Percentiles rank a stretch among this genome's conserved stretches.
phyloP scores from a whole-genome alignment of 2,797 vertebrate genomes.

The Cossypha caffra region DNA sequence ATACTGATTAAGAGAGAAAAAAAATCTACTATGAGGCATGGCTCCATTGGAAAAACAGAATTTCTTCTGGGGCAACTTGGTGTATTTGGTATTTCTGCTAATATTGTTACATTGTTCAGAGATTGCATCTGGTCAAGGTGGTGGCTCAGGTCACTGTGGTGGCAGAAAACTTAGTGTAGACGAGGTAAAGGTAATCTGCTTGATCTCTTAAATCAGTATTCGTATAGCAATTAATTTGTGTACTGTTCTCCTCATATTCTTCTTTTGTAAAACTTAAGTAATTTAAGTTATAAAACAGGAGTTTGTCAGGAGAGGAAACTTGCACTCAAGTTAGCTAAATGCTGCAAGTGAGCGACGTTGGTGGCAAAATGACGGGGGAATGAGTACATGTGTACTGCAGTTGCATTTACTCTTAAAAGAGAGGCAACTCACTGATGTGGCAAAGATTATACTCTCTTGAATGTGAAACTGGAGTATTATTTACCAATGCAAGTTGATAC shows the following conservation, averaged over 20 bases:
- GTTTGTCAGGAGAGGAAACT: background rate
- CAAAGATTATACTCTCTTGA: background rate
- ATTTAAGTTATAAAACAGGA: rapidly evolving
- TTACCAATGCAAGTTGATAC: background rate
- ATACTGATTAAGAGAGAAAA: background rate
- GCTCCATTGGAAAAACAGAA: background rate
- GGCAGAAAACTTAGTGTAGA: background rate
- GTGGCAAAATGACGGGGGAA: background rate
- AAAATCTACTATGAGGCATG: background rate
- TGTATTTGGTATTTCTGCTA: background rate
- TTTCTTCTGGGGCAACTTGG: background rate
- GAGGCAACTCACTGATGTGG: background rate
- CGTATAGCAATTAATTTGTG: rapidly evolving
- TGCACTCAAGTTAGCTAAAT: background rate
- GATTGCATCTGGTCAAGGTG: background rate
- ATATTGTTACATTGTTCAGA: background rate
- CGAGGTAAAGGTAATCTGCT: background rate
- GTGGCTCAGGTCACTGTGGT: background rate
- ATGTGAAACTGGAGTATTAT: background rate
- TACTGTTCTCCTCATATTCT: background rate
- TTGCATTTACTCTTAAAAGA: background rate
- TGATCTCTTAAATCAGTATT: background rate
- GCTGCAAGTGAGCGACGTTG: background rate
- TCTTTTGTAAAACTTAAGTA: background rate
- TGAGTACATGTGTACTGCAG: background rate